Evolutionary conservation across 2,888 invertebrate species (phyloP), one percentile per base, ranked within the genome.

Genomic region (Charanyca ferruginea): DNA sequence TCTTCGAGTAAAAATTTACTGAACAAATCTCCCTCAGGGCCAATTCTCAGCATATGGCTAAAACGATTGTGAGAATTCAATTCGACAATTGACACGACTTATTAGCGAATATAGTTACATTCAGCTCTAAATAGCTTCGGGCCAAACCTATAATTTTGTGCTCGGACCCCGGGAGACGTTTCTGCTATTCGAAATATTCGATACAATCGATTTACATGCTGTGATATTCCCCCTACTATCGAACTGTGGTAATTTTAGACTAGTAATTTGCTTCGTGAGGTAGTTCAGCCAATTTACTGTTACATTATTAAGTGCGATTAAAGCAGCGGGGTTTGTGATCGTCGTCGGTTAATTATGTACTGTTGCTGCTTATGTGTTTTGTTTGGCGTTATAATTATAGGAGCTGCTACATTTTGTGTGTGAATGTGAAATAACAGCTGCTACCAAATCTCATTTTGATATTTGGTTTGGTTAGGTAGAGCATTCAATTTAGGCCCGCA

Each of bases 111-210:
- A 87, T 85, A 89, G 91, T 91, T 88, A 90, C 90, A 86, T 89
- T 90, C 86, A 87, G 86, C 84, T 84, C 86, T 86, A 90, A 92
- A 94, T 91, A 90, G 93, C 94, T 90, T 82, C 79, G 84, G 90
- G 94, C 87, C 85, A 88, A 94, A 92, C 93, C 94, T 86, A 94
- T 94, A 94, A 95, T 95, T 94, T 91, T 81, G 90, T 90, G 86
- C 83, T 81, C 72, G 76, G 79, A 84, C 91, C 91, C 89, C 91
- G 71, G 87, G 90, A 90, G 91, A 89, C 87, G 82, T 87, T 86
- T 85, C 48, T 63, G 76, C 83, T 81, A 87, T 89, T 87, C 79
- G 81, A 80, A 89, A 84, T 88, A 89, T 91, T 84, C 84, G 87
- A 89, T 91, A 83, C 72, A 87, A 87, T 87, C 89, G 85, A 93